A percentile compares a stretch with the other conserved stretches of the same genome.
These are phyloP conservation scores for Oasisia sp. DNA, from an alignment of 2,888 invertebrate species.

Conservation along the genomic window DNA sequence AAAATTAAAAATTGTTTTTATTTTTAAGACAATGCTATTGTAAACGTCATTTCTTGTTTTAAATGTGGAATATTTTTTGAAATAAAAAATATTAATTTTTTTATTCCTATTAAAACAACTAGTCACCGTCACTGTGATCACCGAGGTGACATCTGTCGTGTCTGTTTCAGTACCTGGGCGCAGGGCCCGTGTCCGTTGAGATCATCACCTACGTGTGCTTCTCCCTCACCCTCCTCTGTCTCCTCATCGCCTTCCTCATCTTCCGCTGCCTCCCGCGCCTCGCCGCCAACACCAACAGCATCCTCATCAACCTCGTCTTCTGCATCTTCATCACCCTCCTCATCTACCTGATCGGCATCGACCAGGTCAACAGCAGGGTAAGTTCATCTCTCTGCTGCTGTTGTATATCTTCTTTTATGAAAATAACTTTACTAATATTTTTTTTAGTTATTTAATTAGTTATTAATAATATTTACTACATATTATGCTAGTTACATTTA, in stretches of 20 bases:
- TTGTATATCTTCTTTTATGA: no score
- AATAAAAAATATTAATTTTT: no score
- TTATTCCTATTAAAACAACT: background rate
- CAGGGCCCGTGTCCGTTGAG: slow-evolving; percentile 77
- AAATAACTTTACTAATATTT: no score
- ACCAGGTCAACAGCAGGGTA: slow-evolving; percentile 71
- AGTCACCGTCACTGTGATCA: background rate
- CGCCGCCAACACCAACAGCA: slow-evolving; percentile 84
- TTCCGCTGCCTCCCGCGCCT: slow-evolving; percentile 33
- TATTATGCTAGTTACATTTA: no score
- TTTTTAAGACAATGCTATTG: no score
- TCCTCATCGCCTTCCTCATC: slow-evolving; percentile 77
- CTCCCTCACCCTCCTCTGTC: slow-evolving; percentile 82
- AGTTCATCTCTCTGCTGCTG: background rate
- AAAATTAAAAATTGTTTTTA: no score
- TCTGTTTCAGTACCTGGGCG: slow-evolving; percentile 25
- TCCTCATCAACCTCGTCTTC: slow-evolving; percentile 91
- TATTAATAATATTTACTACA: no score
- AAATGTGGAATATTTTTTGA: no score
- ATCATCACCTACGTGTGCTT: slow-evolving; percentile 86
- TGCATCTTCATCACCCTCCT: slow-evolving; percentile 88
- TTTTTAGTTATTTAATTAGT: no score
- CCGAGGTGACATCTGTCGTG: background rate
- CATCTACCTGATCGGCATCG: slow-evolving; percentile 86
- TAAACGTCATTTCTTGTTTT: no score